Percentiles rank a stretch among this genome's conserved stretches.
phyloP scores from a whole-genome alignment of 2,888 invertebrate species.

The Limnephilus marmoratus region DNA sequence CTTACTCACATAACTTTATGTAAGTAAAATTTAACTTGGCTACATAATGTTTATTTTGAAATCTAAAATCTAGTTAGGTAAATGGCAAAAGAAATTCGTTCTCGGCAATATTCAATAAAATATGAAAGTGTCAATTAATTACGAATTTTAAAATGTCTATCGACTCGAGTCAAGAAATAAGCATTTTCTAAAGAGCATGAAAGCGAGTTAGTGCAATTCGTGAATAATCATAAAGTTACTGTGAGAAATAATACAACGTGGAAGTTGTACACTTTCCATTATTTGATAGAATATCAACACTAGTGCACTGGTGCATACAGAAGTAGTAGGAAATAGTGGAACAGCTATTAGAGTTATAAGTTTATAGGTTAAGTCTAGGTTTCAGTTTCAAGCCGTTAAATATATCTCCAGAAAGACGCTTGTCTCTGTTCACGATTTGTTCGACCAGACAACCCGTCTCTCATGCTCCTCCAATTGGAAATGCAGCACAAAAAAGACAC shows the following conservation, averaged over 20 bases:
- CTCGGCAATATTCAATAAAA: slow-evolving; percentile 5
- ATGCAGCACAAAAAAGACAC: slow-evolving; percentile 65
- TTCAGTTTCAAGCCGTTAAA: slow-evolving; percentile 24
- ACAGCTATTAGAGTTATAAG: slow-evolving; percentile 30
- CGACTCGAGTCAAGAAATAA: slow-evolving; percentile 34
- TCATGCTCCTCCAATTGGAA: slow-evolving; percentile 66
- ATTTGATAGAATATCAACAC: background rate
- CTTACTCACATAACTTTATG: background rate
- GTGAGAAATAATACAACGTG: slow-evolving; percentile 15
- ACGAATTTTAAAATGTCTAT: slow-evolving; percentile 7
- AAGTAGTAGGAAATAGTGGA: slow-evolving; percentile 22
- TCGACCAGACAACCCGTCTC: slow-evolving; percentile 63
- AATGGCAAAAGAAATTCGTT: background rate
- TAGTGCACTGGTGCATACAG: slow-evolving; percentile 54
- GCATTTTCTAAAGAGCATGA: slow-evolving; percentile 64
- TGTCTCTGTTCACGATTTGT: slow-evolving; percentile 55
- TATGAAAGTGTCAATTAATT: slow-evolving; percentile 9
- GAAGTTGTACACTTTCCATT: slow-evolving; percentile 7
- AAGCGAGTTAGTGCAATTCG: slow-evolving; percentile 64
- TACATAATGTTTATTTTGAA: background rate
- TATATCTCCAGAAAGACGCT: slow-evolving; percentile 10
- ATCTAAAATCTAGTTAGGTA: background rate
- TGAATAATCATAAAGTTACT: slow-evolving; percentile 45
- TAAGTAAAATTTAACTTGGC: background rate
- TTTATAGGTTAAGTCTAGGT: slow-evolving; percentile 23